These are phyloP conservation scores for Spinibarbus caldwelli DNA, from an alignment of 2,797 vertebrate genomes.

Conservation along the genomic window DNA sequence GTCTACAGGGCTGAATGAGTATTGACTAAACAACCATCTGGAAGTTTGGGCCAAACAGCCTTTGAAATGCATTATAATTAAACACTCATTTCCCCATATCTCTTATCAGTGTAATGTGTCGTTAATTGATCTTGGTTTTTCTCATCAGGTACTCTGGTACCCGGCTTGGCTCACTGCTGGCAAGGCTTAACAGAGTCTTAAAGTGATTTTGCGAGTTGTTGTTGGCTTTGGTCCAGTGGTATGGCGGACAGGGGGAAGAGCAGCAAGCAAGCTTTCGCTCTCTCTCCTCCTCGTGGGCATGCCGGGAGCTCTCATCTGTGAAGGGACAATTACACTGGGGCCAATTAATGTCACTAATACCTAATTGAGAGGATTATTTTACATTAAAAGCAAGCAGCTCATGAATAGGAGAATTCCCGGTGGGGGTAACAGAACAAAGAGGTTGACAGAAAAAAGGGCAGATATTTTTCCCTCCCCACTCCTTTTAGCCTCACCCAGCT, in stretches of 20 bases:
- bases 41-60: slow-evolving; percentile 23
- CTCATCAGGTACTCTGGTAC: slow-evolving; percentile 56
- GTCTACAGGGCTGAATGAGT: slow-evolving; percentile 16
- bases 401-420: slow-evolving; percentile 59
- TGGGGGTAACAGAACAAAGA: slow-evolving; percentile 43
- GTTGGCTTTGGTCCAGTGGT: slow-evolving; percentile 66
- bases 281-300: slow-evolving; percentile 60
- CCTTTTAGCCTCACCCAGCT: background rate
- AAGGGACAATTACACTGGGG: slow-evolving; percentile 75
- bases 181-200: slow-evolving; percentile 64
- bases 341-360: slow-evolving; percentile 78
- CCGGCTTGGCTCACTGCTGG: slow-evolving; percentile 56
- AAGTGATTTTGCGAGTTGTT: slow-evolving; percentile 62
- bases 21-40: slow-evolving; percentile 36
- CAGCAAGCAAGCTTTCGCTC: slow-evolving; percentile 39
- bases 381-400: slow-evolving; percentile 69
- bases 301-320: slow-evolving; percentile 73
- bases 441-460: slow-evolving; percentile 43
- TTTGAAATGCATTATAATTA: slow-evolving; percentile 38
- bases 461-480: slow-evolving; percentile 28
- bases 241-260: slow-evolving; percentile 46
- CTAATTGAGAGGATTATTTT: slow-evolving; percentile 77
- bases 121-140: slow-evolving; percentile 56
- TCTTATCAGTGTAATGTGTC: slow-evolving; percentile 28
- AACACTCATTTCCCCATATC: slow-evolving; percentile 1